Conservation (phyloP, 2,797 vertebrate species). For the Okamejei kenojei region DNA sequence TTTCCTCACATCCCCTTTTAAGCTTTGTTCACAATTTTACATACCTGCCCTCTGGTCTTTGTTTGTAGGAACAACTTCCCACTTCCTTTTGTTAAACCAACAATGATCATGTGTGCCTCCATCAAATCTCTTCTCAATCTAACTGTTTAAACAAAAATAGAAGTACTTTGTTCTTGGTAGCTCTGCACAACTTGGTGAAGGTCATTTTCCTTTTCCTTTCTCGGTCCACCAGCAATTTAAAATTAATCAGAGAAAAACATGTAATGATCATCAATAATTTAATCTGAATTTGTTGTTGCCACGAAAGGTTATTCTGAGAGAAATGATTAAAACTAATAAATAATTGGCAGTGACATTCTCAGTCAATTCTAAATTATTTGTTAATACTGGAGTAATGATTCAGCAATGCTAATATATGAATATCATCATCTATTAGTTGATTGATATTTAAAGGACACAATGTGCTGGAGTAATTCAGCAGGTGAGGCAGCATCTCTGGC, state of each 20-base stretch:
- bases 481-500: no score
- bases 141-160: background rate
- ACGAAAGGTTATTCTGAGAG: background rate
- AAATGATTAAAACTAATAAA: background rate
- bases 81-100: no score
- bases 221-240: background rate
- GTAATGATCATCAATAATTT: background rate
- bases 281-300: background rate
- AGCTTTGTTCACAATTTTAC: no score
- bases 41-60: no score
- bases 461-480: no score
- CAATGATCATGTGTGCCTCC: no score
- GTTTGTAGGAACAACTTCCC: no score
- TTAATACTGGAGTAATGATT: background rate
- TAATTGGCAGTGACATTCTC: background rate
- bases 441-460: no score
- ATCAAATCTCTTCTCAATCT: no score
- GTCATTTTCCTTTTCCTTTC: background rate
- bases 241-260: background rate
- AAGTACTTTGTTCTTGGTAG: background rate
- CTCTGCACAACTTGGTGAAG: background rate
- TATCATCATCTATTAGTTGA: background rate
- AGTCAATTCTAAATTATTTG: background rate
- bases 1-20: no score
- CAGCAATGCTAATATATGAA: background rate